A percentile compares a stretch with the other conserved stretches of the same genome.
phyloP scores from a whole-genome alignment of 1,140 invertebrate species.

The silkworm (Bombyx mori) region ASM3026992v2 NC_085118.1:16272001-16272500 shows the following conservation, averaged over 20 bases:
- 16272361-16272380: conserved; percentile 26
- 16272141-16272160: no score
- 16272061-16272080: conserved; percentile 3
- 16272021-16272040: conserved; percentile 22
- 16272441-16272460: conserved; percentile 8
- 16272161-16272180: no score
- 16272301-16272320: conserved; percentile 5
- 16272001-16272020: conserved; percentile 2
- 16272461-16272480: no score
- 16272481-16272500: no score
- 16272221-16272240: no score
- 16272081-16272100: no score
- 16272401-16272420: background rate
- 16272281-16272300: conserved; percentile 1
- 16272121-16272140: no score
- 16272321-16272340: conserved; percentile 43
- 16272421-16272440: background rate
- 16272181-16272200: no score
- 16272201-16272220: no score
- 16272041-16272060: conserved; percentile 6
- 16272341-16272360: conserved; percentile 64
- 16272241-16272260: no score
- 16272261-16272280: background rate
- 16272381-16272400: conserved; percentile 15
- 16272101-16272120: no score